These are phyloP conservation scores for Drepanosiphum platanoidis DNA, from an alignment of 2,888 invertebrate genomes.

Conservation along the genomic window DNA sequence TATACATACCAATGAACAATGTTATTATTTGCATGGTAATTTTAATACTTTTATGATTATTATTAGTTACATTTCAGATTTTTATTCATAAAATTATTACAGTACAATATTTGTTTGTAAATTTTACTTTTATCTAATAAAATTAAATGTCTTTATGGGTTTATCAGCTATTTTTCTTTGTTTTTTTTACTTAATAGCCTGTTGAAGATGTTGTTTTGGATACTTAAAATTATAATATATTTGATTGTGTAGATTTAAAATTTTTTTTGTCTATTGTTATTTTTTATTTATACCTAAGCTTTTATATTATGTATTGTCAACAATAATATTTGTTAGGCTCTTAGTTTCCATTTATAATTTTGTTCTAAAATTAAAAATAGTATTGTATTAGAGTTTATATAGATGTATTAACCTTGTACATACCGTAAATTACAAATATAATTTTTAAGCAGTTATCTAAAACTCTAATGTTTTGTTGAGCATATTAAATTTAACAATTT, in stretches of 20 bases:
- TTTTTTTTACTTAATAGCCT: slow-evolving; percentile 2
- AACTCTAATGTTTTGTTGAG: slow-evolving; percentile 21
- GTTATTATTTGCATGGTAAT: slow-evolving; percentile 16
- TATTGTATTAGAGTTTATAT: neutral
- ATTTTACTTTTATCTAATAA: neutral
- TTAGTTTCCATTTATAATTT: slow-evolving; percentile 12
- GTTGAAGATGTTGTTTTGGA: slow-evolving; percentile 2
- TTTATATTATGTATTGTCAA: slow-evolving; percentile 40
- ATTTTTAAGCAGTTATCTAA: slow-evolving; percentile 32
- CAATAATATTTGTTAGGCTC: slow-evolving; percentile 24
- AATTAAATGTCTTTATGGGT: neutral
- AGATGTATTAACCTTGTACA: slow-evolving; percentile 30
- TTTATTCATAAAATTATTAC: neutral
- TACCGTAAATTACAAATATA: slow-evolving; percentile 4
- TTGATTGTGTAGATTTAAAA: slow-evolving; percentile 25
- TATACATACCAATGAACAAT: neutral
- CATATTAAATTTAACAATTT: slow-evolving; percentile 11
- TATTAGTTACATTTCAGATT: neutral
- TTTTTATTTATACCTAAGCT: slow-evolving; percentile 52
- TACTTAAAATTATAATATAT: slow-evolving; percentile 9
- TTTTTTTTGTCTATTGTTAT: slow-evolving; percentile 42
- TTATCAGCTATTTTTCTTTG: slow-evolving; percentile 1
- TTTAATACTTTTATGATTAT: neutral
- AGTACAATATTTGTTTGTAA: neutral
- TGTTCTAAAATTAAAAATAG: slow-evolving; percentile 26